A percentile compares a stretch with the other conserved stretches of the same genome.
phyloP scores from a whole-genome alignment of 2,113 vertebrate genomes.

The Shinisaurus crocodilurus region DNA sequence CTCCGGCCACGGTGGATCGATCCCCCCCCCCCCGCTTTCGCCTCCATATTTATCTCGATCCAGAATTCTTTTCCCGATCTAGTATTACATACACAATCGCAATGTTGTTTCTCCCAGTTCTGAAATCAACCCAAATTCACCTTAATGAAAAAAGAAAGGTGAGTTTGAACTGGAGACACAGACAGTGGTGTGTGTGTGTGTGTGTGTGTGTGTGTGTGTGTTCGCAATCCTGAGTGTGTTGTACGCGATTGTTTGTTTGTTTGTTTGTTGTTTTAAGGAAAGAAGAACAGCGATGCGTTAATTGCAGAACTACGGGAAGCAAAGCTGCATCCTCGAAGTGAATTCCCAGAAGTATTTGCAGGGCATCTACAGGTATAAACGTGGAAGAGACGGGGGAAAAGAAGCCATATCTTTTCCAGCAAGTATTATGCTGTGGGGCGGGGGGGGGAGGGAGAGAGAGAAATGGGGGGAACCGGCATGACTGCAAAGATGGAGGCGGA shows the following conservation, averaged over 20 bases:
- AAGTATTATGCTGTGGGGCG: neutral
- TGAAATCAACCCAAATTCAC: too few species aligned
- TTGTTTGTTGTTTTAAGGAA: too few species aligned
- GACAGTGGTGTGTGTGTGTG: neutral
- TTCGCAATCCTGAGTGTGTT: neutral
- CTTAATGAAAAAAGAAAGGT: neutral
- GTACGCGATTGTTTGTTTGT: neutral
- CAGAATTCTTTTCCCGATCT: neutral
- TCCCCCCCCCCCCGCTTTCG: neutral
- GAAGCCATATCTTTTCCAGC: too few species aligned
- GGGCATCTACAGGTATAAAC: too few species aligned
- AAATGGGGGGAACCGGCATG: too few species aligned
- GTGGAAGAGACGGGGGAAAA: neutral
- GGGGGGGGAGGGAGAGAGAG: neutral
- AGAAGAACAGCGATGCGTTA: neutral
- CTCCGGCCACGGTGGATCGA: neutral
- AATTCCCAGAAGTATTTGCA: too few species aligned
- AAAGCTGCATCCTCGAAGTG: neutral
- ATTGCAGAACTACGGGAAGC: neutral
- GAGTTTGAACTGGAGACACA: too few species aligned
- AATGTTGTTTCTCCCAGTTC: too few species aligned
- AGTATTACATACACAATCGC: too few species aligned
- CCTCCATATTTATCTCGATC: neutral
- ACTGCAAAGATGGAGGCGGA: slow-evolving; percentile 5
- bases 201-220: too few species aligned